Evolutionary conservation across 2,113 vertebrate species (phyloP), one percentile per base, ranked within the genome.

Genomic region (Phalacrocorax brasilianus): DNA sequence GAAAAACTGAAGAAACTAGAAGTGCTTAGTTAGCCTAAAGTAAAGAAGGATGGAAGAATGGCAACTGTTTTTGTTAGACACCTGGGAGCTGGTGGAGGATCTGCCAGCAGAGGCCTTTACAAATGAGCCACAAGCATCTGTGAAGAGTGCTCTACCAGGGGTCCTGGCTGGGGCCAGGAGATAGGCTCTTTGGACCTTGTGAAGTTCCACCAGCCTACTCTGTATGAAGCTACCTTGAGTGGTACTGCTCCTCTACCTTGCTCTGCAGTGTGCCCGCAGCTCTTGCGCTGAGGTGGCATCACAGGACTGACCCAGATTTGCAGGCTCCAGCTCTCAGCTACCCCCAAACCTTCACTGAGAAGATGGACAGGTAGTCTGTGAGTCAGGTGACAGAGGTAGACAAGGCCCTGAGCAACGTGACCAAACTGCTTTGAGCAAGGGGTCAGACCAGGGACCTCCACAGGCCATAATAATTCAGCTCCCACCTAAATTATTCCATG

Each of bases 281-380:
- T 68, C 15, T 6, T 0, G 4, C 0, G 0, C 73, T 4, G 7
- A 82, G 65, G 19, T 0, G 0, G 5, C 58, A 40, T 24, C 42
- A 40, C 0, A 0, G 71, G 15, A 66, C 32, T 50, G 32, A 50
- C 32, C 23, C 61, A 70, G 35, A 45, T 38, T 5, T 18, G 13
- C 38, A 77, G 47, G 16, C 35, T 86, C 33, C 50, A 50, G 0
- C 24, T 47, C 47, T 42, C 40, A 76, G 67, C 75, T 77, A n/a
- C 12, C 42, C 27, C 10, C 20, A 73, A 32, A 66, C 5, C 55
- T 66, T 49, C 42, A 50, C 59, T 62, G 47, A 55, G 72, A 49
- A 58, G 22, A 35, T 15, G 35, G 58, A 15, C 35, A 56, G 23
- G 26, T 47, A 20, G 45, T 47, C 45, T 19, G 14, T 47, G 45